Evolutionary conservation across 2,113 vertebrate genomes (phyloP).

Genomic region (Sigmodon hispidus): DNA sequence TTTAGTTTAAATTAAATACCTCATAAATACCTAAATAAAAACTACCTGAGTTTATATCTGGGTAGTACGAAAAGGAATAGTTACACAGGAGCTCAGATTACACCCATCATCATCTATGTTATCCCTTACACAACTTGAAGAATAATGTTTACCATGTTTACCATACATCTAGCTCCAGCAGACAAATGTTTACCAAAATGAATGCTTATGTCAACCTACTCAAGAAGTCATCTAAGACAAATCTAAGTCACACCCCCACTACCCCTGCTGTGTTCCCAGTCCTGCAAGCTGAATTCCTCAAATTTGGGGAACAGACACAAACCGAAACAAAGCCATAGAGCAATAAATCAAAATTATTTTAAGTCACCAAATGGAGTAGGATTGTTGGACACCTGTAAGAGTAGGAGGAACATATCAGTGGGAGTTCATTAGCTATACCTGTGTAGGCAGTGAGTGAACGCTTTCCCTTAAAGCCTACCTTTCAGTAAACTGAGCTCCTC

Average conservation of each 20-base stretch:
- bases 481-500: not conserved
- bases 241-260: not conserved
- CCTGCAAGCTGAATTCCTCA: not conserved
- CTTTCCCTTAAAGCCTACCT: not conserved
- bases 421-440: not conserved
- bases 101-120: not conserved
- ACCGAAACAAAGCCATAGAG: not conserved
- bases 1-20: not conserved
- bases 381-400: not conserved
- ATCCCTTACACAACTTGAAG: not conserved
- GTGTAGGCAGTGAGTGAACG: not conserved
- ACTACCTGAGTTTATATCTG: not conserved
- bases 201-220: not conserved
- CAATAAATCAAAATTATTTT: not conserved
- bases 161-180: not conserved
- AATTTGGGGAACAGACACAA: not conserved
- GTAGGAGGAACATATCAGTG: not conserved
- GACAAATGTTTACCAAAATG: not conserved
- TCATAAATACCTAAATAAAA: not conserved
- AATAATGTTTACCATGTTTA: not conserved
- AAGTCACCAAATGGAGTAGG: not conserved
- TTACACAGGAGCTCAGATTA: not conserved
- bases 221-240: not conserved
- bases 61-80: no score
- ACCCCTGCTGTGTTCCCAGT: fast-evolving